phyloP scores from a whole-genome alignment of 2,113 vertebrate species.

The Laterallus jamaicensis region DNA sequence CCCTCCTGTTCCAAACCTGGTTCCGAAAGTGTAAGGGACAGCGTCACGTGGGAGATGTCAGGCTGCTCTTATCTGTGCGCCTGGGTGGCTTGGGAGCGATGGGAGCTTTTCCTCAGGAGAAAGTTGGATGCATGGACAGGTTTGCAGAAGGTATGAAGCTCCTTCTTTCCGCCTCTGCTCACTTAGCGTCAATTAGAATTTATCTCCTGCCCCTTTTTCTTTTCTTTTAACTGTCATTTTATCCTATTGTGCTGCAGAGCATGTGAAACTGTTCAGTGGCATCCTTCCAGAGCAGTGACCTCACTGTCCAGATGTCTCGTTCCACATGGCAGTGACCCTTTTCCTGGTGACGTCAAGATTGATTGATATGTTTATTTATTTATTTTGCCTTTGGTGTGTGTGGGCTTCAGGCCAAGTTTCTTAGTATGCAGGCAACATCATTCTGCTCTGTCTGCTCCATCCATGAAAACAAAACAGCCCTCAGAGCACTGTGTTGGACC shows the following conservation, averaged over 20 bases:
- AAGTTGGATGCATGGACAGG: not conserved
- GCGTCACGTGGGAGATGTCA: not conserved
- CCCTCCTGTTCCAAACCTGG: not conserved
- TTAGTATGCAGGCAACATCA: conserved; percentile 50
- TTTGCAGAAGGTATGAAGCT: not conserved
- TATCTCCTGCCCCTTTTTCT: not conserved
- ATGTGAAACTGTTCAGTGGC: conserved; percentile 4
- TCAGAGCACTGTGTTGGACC: conserved; percentile 20
- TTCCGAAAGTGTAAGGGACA: not conserved
- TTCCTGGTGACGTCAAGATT: conserved; percentile 18
- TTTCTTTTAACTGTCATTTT: not conserved
- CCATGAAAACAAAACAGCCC: conserved; percentile 36
- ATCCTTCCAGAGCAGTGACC: conserved; percentile 41
- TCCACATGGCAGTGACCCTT: conserved; percentile 52
- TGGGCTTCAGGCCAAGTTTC: not conserved
- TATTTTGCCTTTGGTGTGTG: conserved; percentile 28
- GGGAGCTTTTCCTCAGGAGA: not conserved
- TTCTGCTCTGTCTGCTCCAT: conserved; percentile 48
- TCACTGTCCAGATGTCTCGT: conserved; percentile 57
- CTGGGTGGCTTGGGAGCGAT: not conserved
- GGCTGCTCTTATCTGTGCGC: not conserved
- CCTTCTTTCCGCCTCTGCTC: not conserved
- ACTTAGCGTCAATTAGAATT: not conserved
- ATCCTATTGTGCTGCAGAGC: conserved; percentile 7
- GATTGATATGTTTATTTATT: conserved; percentile 48